Conservation (phyloP, 92 coral and sea anemone genomes). For the Pocillopora meandrina region DNA sequence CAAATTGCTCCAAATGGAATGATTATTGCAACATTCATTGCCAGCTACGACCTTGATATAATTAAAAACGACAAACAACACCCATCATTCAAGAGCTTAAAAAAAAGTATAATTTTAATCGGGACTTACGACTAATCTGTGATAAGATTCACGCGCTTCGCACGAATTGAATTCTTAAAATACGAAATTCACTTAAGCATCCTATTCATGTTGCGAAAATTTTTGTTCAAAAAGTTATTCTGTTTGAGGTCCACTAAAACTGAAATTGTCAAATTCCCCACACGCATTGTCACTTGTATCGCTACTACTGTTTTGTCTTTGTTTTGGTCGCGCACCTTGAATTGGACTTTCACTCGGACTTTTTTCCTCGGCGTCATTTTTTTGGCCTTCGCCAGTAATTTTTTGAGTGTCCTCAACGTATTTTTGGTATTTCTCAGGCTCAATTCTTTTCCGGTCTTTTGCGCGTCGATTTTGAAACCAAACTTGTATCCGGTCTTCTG, state of each 20-base stretch:
- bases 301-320: conserved; percentile 5
- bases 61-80: no score
- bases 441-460: conserved; percentile 62
- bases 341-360: conserved; percentile 21
- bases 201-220: not conserved
- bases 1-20: no score
- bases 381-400: conserved; percentile 5
- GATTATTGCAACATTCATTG: no score
- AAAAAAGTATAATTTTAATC: no score
- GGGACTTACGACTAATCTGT: no score
- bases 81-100: no score
- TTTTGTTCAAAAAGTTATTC: not conserved
- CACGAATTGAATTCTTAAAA: not conserved
- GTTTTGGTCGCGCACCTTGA: not conserved
- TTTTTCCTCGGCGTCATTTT: not conserved
- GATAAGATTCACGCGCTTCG: not conserved
- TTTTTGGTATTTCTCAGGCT: conserved; percentile 37
- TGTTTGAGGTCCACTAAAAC: conserved; percentile 1
- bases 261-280: not conserved
- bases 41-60: no score
- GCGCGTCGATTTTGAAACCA: conserved; percentile 95
- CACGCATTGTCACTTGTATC: conserved; percentile 10
- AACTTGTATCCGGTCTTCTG: conserved; percentile 76
- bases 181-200: not conserved
- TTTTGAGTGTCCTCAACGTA: conserved; percentile 39